Conservation (phyloP, 2,113 vertebrate species). For the Neolamprologus modestus region DNA sequence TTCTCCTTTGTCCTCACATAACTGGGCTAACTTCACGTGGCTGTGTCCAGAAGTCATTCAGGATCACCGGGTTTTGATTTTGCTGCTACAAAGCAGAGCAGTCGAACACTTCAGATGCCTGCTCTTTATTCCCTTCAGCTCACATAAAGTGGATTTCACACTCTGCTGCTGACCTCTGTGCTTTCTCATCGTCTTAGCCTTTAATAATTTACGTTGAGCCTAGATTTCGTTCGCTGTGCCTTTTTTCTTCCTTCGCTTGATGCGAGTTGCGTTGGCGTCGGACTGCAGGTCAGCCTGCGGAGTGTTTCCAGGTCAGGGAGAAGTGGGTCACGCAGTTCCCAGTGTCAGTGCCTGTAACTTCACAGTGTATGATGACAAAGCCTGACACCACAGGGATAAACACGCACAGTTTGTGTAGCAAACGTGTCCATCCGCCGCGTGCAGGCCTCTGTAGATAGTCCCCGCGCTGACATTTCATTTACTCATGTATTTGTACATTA, state of each 20-base stretch:
- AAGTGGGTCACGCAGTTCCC: constrained; percentile 74
- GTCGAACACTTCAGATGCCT: not conserved
- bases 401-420: constrained; percentile 24
- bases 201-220: constrained; percentile 51
- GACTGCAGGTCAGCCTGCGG: constrained; percentile 49
- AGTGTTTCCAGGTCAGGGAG: constrained; percentile 67
- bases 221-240: constrained; percentile 3
- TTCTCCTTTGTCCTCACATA: constrained; percentile 72
- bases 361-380: constrained; percentile 52
- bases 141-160: not conserved
- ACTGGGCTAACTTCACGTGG: constrained; percentile 47
- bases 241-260: not conserved
- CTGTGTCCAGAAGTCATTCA: constrained; percentile 27
- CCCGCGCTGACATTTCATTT: not conserved
- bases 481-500: not conserved
- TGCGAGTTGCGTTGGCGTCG: not conserved
- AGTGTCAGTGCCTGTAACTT: constrained; percentile 63
- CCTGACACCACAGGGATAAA: constrained; percentile 36
- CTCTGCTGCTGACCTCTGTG: constrained; percentile 3
- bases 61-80: constrained; percentile 31
- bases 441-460: not conserved
- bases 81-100: not conserved
- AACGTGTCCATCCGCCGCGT: not conserved
- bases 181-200: constrained; percentile 24
- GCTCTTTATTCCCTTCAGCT: not conserved